Evolutionary conservation across 2,797 vertebrate species (phyloP).

Genomic region (Myiotriccus ornatus): DNA sequence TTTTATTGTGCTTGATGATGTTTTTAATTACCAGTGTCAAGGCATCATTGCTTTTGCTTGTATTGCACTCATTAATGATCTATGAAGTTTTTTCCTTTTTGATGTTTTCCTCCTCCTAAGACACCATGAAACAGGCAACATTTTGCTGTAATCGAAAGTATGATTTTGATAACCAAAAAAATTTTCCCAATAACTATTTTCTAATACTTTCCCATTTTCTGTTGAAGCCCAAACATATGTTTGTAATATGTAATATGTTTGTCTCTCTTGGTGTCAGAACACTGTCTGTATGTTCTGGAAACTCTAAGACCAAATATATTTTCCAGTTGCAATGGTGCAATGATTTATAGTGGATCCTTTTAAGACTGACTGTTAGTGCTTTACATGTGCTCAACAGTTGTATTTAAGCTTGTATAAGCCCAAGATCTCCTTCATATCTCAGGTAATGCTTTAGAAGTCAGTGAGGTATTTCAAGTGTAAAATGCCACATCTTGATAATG

Average conservation of each 20-base stretch:
- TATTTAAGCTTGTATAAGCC: background rate
- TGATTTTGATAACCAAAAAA: background rate
- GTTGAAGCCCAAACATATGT: background rate
- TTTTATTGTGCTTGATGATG: background rate
- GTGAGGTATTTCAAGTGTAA: background rate
- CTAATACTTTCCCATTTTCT: background rate
- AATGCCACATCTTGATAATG: background rate
- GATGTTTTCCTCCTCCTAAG: background rate
- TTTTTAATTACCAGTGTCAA: conserved; percentile 10
- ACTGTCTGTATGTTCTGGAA: background rate
- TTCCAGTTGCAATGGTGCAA: background rate
- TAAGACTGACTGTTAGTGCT: background rate
- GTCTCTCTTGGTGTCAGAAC: background rate
- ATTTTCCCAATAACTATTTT: background rate
- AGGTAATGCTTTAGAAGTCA: background rate
- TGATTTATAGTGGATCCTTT: background rate
- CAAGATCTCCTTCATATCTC: background rate
- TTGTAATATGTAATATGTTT: background rate
- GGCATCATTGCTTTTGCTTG: background rate
- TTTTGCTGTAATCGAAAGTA: background rate
- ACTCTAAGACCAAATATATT: background rate
- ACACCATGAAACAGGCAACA: background rate
- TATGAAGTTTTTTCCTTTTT: background rate
- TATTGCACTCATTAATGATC: background rate
- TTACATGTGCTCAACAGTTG: background rate